A percentile compares a stretch with the other conserved stretches of the same genome.
Conservation (phyloP, 2,113 vertebrate genomes). For the Tamias sibiricus region DNA sequence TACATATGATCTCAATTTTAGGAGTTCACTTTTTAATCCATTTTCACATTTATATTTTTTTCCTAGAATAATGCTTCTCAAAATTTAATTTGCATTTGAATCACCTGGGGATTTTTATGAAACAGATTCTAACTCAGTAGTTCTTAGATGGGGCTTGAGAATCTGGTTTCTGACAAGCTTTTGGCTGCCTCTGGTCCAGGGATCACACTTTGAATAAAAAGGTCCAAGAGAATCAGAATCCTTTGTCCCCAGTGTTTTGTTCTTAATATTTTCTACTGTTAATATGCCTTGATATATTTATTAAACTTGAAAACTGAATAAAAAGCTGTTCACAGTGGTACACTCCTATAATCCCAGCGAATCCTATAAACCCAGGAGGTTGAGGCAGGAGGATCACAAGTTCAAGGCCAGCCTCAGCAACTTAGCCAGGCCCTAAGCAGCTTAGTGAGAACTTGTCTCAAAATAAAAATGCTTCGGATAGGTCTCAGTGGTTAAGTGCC, state of each 20-base stretch:
- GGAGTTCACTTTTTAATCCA: neutral
- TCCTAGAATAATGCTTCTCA: neutral
- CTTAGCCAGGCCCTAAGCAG: too few species aligned
- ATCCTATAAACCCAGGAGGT: too few species aligned
- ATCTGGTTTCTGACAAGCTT: neutral
- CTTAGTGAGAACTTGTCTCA: too few species aligned
- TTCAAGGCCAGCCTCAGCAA: too few species aligned
- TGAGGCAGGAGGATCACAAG: too few species aligned
- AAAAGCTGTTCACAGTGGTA: neutral
- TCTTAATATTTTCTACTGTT: constrained; percentile 47
- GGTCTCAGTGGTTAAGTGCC: too few species aligned
- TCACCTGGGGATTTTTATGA: neutral
- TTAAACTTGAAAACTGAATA: constrained; percentile 12
- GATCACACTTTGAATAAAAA: neutral
- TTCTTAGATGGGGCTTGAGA: neutral
- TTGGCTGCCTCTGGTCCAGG: constrained; percentile 3
- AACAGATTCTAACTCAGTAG: neutral
- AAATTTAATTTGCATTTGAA: neutral
- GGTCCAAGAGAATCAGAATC: neutral
- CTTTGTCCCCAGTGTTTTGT: neutral
- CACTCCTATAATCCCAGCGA: too few species aligned
- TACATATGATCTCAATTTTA: neutral
- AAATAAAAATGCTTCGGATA: too few species aligned
- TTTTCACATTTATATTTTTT: neutral
- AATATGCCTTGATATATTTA: neutral